Base-by-base conservation (phyloP, 2,888 invertebrate species). In the Nymphalis urticae region DNA sequence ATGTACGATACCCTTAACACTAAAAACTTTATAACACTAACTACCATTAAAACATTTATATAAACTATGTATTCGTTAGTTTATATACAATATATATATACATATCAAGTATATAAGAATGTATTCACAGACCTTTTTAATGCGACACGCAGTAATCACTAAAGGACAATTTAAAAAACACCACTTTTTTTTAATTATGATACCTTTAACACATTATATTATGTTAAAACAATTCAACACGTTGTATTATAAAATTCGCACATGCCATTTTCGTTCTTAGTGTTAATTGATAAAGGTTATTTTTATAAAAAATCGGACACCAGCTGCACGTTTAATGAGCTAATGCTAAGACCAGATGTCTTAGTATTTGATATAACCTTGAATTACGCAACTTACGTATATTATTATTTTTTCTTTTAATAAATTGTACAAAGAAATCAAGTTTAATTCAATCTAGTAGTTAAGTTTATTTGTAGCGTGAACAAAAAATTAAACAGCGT, bases 281-380 rank as follows among this genome's bases (percentile, higher is more conserved):
- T 3, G 2, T 3, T 0, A n/a, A 0, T 0, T 0, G 0, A 17
- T 65, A 65, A 47, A 6, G 60, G 24, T 5, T 8, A 42, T 48
- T 62, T 69, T 67, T 2, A 7, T 32, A 21, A 36, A 19, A 0
- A 10, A n/a, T 16, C 8, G 27, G 2, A 1, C 10, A 62, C 64
- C 67, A 73, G 71, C 71, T 71, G 71, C 65, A 72, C 72, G 62
- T 66, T 69, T 66, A 66, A 21, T 64, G 63, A 66, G 69, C 65
- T 68, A 64, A 73, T 60, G 60, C 61, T 63, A 48, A 53, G 58
- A 47, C 63, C 71, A 73, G 69, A 69, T 73, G 73, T 65, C 63
- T 27, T 42, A 56, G 48, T 63, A 51, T 66, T 69, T 68, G 66
- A 66, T 24, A 66, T 42, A 58, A 27, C 69, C 68, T 69, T 69